These are phyloP conservation scores for Microtus montanus DNA, from an alignment of 2,113 vertebrate species.

Conservation along the genomic window DNA sequence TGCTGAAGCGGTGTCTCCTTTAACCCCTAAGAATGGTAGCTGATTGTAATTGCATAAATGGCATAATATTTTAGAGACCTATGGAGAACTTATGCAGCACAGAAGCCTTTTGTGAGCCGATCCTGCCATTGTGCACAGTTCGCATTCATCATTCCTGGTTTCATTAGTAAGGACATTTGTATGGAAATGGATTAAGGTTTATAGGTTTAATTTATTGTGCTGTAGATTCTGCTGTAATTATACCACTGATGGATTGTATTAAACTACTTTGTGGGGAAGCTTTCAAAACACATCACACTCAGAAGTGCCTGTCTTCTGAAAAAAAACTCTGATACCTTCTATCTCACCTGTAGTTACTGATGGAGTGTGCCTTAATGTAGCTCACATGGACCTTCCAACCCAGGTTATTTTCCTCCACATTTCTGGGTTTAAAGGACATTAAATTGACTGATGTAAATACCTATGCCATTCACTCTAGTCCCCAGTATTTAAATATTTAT, in stretches of 20 bases:
- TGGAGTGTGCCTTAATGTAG: not conserved
- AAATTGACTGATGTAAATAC: not conserved
- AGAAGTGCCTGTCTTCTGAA: conserved; percentile 24
- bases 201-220: conserved; percentile 59
- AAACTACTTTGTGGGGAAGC: conserved; percentile 68
- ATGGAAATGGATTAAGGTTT: conserved; percentile 66
- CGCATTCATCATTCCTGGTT: conserved; percentile 62
- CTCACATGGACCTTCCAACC: not conserved
- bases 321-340: not conserved
- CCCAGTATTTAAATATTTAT: not conserved
- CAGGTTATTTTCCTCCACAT: not conserved
- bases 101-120: conserved; percentile 57
- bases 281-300: conserved; percentile 70
- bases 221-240: conserved; percentile 71
- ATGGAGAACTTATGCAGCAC: conserved; percentile 53
- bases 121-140: conserved; percentile 42
- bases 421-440: not conserved
- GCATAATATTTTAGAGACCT: conserved; percentile 71
- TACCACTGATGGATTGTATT: conserved; percentile 65
- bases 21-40: conserved; percentile 73
- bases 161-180: conserved; percentile 62
- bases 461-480: not conserved
- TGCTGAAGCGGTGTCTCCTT: conserved; percentile 72
- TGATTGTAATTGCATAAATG: conserved; percentile 75
- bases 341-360: conserved; percentile 6